A percentile compares a stretch with the other conserved stretches of the same genome.
These are phyloP conservation scores for Aythya baeri DNA, from an alignment of 2,113 vertebrate species.

Conservation along the genomic window DNA sequence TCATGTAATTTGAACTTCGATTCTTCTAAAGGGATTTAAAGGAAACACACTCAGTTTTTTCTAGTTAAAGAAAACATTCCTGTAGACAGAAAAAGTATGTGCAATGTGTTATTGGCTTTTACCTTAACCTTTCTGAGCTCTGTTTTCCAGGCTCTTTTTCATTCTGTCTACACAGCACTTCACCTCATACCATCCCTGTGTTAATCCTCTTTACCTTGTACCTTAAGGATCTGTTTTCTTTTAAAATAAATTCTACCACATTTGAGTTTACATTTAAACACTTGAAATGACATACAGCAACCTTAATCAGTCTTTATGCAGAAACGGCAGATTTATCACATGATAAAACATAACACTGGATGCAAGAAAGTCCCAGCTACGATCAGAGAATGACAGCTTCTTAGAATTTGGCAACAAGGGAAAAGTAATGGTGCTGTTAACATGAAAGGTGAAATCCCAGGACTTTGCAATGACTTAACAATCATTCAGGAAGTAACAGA, in stretches of 20 bases:
- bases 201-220: neutral
- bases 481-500: neutral
- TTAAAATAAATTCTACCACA: neutral
- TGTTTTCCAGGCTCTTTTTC: neutral
- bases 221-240: neutral
- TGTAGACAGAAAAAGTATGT: neutral
- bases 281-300: neutral
- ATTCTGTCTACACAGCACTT: neutral
- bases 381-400: neutral
- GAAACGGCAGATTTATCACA: neutral
- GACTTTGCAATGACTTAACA: neutral
- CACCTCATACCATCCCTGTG: neutral
- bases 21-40: neutral
- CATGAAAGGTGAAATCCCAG: neutral
- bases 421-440: neutral
- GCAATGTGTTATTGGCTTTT: neutral
- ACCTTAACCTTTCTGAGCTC: neutral
- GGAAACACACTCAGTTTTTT: neutral
- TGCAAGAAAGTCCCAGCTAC: neutral
- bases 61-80: neutral
- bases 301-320: neutral
- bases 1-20: neutral
- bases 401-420: neutral
- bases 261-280: neutral
- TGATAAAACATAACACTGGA: neutral